Evolutionary conservation across 2,797 vertebrate species (phyloP).

Genomic region (Melanotaenia trifasciata): DNA sequence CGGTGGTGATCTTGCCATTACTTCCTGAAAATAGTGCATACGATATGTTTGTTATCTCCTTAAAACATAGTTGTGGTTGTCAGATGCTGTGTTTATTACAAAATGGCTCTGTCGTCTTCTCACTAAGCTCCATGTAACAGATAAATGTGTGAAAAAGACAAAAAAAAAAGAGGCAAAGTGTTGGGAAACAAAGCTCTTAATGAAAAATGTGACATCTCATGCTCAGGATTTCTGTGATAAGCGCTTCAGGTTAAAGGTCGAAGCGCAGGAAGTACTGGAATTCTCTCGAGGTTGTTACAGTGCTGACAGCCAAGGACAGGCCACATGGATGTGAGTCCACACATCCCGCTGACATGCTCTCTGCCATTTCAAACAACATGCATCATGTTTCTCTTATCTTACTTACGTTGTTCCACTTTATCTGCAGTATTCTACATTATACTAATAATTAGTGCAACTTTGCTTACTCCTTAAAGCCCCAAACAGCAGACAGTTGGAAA

Average conservation of each 20-base stretch:
- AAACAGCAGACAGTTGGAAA: neutral
- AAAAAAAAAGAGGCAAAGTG: slow-evolving; percentile 24
- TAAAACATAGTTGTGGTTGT: slow-evolving; percentile 24
- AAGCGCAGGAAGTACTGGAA: slow-evolving; percentile 78
- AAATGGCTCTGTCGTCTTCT: slow-evolving; percentile 1
- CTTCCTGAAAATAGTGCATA: slow-evolving; percentile 20
- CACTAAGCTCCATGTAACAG: neutral
- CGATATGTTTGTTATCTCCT: slow-evolving; percentile 22
- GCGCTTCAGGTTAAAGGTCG: slow-evolving; percentile 75
- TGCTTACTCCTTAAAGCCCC: neutral
- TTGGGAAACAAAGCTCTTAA: slow-evolving; percentile 43
- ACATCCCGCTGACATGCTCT: slow-evolving; percentile 36
- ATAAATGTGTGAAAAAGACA: slow-evolving; percentile 34
- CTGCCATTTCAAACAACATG: slow-evolving; percentile 15
- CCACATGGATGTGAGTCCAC: slow-evolving; percentile 45
- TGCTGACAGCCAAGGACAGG: slow-evolving; percentile 75
- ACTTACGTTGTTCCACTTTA: neutral
- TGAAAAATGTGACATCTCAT: slow-evolving; percentile 54
- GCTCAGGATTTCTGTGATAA: slow-evolving; percentile 73
- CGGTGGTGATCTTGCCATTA: slow-evolving; percentile 23
- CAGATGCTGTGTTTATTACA: slow-evolving; percentile 7
- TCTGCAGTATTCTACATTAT: neutral
- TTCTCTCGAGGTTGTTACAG: slow-evolving; percentile 61
- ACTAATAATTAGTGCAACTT: neutral
- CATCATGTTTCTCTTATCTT: neutral